Evolutionary conservation across 2,888 invertebrate genomes (phyloP), one percentile per base, ranked within the genome.

Genomic region (Drosophila neonasuta): DNA sequence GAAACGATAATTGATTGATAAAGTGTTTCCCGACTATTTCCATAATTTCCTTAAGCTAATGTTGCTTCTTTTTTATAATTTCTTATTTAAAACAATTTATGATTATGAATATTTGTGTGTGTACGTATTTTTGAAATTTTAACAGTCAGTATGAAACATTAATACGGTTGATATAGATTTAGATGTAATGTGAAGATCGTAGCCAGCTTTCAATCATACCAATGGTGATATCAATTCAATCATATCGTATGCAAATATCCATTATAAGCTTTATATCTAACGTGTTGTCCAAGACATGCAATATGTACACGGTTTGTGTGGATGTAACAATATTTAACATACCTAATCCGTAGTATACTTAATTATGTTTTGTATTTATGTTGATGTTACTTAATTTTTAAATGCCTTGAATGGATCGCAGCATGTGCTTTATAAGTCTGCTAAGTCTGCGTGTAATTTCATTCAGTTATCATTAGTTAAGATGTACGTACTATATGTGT

Each of bases 311-410:
- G 51, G 30, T 67, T 57, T 24, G 39, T 68, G 62, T 54, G 59
- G 39, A 54, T 29, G 44, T 75, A 87, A 85, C 80, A 80, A 68
- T 82, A 70, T 72, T 75, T 70, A 82, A 66, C 77, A 79, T 85
- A 69, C 69, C 67, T 70, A 67, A 44, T n/a, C 46, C 39, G 30
- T 61, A n/a, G 50, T 65, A 42, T 56, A 20, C 42, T 56, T 61
- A 57, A 48, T 3, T 20, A 20, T 20, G 20, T 20, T 20, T 20
- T 64, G 6, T 24, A 0, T 13, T 39, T 39, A 24, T 48, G 30
- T 45, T 64, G 20, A 52, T 55, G 41, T 45, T 5, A 42, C 20
- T 51, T 73, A 55, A 62, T 52, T 39, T 39, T 60, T 63, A 30
- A 55, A 62, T 68, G 67, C 56, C 64, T 42, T 41, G 29, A 46